Percentiles rank a stretch among this genome's conserved stretches.
Conservation (phyloP, 2,888 invertebrate species). For the Thumatha senex region DNA sequence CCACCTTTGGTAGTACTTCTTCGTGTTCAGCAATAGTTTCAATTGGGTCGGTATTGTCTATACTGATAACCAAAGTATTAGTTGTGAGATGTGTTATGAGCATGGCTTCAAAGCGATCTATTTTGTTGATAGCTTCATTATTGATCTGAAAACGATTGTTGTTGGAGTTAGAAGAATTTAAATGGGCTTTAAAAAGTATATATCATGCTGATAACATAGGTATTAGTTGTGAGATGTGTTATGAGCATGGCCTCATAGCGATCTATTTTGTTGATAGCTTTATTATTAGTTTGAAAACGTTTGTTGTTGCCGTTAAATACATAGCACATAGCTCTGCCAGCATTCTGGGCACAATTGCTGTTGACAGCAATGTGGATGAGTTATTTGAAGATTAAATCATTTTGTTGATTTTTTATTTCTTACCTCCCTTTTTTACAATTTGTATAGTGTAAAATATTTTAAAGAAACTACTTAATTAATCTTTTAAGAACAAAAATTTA, state of each 20-base stretch:
- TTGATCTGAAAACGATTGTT: slow-evolving; percentile 41
- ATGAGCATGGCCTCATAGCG: slow-evolving; percentile 38
- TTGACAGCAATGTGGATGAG: no score
- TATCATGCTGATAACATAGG: slow-evolving; percentile 37
- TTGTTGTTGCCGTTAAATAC: no score
- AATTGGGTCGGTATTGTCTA: slow-evolving; percentile 30
- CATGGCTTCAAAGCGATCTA: slow-evolving; percentile 43
- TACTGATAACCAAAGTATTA: slow-evolving; percentile 39
- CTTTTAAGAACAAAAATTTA: no score
- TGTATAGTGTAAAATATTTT: no score
- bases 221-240: slow-evolving; percentile 44
- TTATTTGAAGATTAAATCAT: no score
- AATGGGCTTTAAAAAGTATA: no score
- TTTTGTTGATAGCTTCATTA: slow-evolving; percentile 56
- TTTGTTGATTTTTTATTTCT: no score
- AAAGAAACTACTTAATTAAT: no score
- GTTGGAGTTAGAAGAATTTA: no score
- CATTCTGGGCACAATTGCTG: no score
- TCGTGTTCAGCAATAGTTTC: slow-evolving; percentile 4
- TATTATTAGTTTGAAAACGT: slow-evolving; percentile 52
- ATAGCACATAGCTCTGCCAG: no score
- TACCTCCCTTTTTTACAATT: no score
- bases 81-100: slow-evolving; percentile 46
- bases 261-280: slow-evolving; percentile 56
- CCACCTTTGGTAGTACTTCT: slow-evolving; percentile 13